phyloP scores from a whole-genome alignment of 2,113 vertebrate species.

The Muntiacus reevesi region DNA sequence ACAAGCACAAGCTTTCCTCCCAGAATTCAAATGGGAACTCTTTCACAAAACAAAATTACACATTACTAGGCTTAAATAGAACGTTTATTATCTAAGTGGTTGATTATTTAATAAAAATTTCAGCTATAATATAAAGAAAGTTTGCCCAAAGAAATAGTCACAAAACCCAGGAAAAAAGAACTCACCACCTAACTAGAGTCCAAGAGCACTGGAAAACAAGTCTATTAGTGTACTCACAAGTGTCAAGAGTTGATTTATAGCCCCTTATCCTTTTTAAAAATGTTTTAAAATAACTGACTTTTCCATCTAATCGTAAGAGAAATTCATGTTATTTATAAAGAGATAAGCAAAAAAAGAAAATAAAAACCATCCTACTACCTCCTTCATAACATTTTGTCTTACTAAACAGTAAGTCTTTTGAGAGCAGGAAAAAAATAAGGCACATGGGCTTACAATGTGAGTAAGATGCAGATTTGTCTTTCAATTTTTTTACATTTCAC shows the following conservation, averaged over 20 bases:
- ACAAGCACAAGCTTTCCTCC: not conserved
- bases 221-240: not conserved
- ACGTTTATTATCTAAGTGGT: not conserved
- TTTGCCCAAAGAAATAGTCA: not conserved
- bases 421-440: not conserved
- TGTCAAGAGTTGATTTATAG: not conserved
- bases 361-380: not conserved
- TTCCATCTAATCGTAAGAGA: not conserved
- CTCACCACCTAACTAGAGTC: not conserved
- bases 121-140: not conserved
- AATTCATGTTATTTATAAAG: not conserved
- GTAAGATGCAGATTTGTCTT: not conserved
- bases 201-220: not conserved
- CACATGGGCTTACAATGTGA: not conserved
- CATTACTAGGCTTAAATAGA: not conserved
- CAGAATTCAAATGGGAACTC: not conserved
- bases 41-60: not conserved
- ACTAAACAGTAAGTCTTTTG: not conserved
- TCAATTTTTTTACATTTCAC: not conserved
- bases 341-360: not conserved
- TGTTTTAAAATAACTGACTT: not conserved
- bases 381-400: not conserved
- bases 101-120: constrained; percentile 24
- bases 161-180: constrained; percentile 15
- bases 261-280: not conserved